These are phyloP conservation scores for Nyctalus aviator DNA, from an alignment of 2,797 vertebrate species.

Conservation along the genomic window DNA sequence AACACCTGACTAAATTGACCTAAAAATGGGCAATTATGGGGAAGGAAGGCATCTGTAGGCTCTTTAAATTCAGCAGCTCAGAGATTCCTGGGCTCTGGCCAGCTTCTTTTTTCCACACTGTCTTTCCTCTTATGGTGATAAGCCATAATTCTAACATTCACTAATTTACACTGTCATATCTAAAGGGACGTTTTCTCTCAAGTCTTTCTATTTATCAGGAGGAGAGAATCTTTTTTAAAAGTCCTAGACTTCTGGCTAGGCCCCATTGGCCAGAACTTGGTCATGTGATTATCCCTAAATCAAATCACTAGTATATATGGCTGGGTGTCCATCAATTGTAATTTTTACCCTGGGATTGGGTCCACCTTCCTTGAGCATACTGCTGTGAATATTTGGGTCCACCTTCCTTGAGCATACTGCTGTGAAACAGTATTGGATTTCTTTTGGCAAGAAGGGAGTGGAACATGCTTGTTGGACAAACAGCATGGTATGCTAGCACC, in stretches of 20 bases:
- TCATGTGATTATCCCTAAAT: background rate
- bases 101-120: background rate
- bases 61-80: background rate
- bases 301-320: background rate
- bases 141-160: background rate
- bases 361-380: background rate
- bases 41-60: background rate
- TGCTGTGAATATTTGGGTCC: background rate
- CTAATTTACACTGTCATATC: background rate
- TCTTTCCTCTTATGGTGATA: background rate
- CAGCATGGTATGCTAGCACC: background rate
- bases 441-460: background rate
- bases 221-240: background rate
- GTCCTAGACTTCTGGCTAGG: background rate
- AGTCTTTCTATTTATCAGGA: background rate
- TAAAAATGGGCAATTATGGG: background rate
- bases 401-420: background rate
- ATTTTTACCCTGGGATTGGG: background rate
- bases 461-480: background rate
- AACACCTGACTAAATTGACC: constrained; percentile 10
- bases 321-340: background rate
- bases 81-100: background rate
- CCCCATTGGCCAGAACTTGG: background rate
- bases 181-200: background rate
- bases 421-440: background rate